Base-by-base conservation (phyloP, 2,797 vertebrate genomes). In the Gallinago nigripennis region DNA sequence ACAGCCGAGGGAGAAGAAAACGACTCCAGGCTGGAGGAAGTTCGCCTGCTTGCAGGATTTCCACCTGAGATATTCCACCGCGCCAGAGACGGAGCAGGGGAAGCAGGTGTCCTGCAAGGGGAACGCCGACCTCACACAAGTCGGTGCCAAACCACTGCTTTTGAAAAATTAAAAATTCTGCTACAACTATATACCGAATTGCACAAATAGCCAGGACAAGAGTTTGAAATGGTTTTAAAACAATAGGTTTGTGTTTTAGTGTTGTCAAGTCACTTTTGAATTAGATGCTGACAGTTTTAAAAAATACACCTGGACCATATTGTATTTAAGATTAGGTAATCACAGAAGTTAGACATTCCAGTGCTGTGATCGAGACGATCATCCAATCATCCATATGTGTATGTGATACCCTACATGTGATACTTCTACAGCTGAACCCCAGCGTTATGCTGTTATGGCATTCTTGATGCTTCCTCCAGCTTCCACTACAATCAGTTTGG, bases 391-490 rank as follows among this genome's bases (percentile, higher is more conserved):
- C 54, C 56, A n/a, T 13, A 23, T 35, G 21, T 19, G 0, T 16
- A 17, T 14, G 12, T 45, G 33, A 39, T 43, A 43, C 8, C 43
- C 8, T 31, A 3, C 4, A 48, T 1, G 11, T 16, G 64, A 30
- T 1, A 30, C 6, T 14, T 30, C 58, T 23, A 11, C 18, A 69
- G 20, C n/a, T n/a, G 24, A 68, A 37, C 9, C 14, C 30, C n/a
- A 31, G 24, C 0, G 12, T 14, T 21, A 19, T 1, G 54, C 37
- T 39, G 11, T 10, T 14, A 30, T 0, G 1, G 10, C 28, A 12
- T 10, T 92, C 68, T 4, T 66, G 39, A 27, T 25, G 19, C 9
- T 75, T 54, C 30, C 57, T 73, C n/a, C 60, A 28, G 8, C 17
- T 71, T 48, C 33, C 60, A 37, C 24, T 12, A 60, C 27, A 31